Evolutionary conservation across 1,140 invertebrate species (phyloP).

Genomic region (Platyura marginata): DNA sequence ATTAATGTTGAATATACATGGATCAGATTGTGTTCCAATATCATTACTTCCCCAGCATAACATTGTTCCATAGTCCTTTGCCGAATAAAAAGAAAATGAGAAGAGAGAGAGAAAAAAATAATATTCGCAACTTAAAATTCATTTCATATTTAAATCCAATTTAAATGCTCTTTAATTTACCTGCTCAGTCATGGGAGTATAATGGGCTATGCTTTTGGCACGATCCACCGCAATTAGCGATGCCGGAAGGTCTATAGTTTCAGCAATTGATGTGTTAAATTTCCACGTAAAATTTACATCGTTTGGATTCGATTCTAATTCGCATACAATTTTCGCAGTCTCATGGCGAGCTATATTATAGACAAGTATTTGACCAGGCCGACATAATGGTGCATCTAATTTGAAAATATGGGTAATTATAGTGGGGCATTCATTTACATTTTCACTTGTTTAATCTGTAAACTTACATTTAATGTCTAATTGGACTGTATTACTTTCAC

Average conservation of each 20-base stretch:
- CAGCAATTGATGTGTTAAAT: constrained; percentile 44
- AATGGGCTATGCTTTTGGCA: constrained; percentile 33
- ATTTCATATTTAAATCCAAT: constrained; percentile 32
- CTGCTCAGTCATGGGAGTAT: constrained; percentile 32
- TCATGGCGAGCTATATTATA: constrained; percentile 48
- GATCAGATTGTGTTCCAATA: constrained; percentile 41
- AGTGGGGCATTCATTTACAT: background rate
- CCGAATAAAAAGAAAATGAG: constrained; percentile 9
- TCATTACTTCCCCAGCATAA: constrained; percentile 50
- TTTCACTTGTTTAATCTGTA: background rate
- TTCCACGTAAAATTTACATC: constrained; percentile 44
- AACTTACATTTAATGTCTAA: constrained; percentile 57
- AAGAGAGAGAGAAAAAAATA: too few relatives aligned
- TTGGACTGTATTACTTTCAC: constrained; percentile 46
- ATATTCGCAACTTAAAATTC: too few relatives aligned
- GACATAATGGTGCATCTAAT: constrained; percentile 47
- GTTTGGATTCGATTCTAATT: constrained; percentile 48
- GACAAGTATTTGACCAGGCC: constrained; percentile 36
- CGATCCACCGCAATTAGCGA: constrained; percentile 30
- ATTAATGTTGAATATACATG: constrained; percentile 51
- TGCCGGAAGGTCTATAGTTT: constrained; percentile 36
- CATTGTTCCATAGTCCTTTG: constrained; percentile 47
- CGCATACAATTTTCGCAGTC: constrained; percentile 38
- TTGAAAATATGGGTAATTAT: background rate
- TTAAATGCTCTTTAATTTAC: constrained; percentile 15